Conservation (phyloP, 2,113 vertebrate species). For the Psephotus haematonotus region DNA sequence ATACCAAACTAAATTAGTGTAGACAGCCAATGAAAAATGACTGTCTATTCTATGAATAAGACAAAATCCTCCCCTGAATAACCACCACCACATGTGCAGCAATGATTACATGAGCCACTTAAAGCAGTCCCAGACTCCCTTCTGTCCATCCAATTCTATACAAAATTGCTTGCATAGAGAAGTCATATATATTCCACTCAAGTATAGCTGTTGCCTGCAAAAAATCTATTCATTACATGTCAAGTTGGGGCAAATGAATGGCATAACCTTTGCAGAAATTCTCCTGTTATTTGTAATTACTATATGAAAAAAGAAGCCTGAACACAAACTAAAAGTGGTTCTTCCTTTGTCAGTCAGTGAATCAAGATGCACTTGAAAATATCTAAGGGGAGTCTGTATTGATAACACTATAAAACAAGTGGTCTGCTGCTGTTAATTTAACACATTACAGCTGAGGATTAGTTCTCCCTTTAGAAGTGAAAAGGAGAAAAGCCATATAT, state of each 20-base stretch:
- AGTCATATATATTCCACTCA: slow-evolving; percentile 1
- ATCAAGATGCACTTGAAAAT: background rate
- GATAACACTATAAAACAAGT: background rate
- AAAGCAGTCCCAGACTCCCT: background rate
- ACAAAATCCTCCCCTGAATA: background rate
- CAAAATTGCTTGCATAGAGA: background rate
- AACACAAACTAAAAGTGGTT: background rate
- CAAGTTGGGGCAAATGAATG: background rate
- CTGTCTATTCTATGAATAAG: background rate
- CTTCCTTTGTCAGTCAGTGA: background rate
- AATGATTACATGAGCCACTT: background rate
- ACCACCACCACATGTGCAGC: background rate
- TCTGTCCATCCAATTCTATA: background rate
- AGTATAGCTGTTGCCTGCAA: background rate
- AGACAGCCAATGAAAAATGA: slow-evolving; percentile 3
- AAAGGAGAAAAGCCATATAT: background rate
- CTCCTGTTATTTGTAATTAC: slow-evolving; percentile 1
- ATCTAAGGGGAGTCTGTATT: background rate
- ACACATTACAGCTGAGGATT: background rate
- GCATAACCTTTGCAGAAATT: background rate
- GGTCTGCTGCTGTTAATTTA: background rate
- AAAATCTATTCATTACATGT: background rate
- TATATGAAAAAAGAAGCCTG: background rate
- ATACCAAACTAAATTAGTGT: background rate
- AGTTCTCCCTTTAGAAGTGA: background rate